A percentile compares a stretch with the other conserved stretches of the same genome.
Conservation (phyloP, 1,140 invertebrate genomes). For the Drosophila biarmipes region DNA sequence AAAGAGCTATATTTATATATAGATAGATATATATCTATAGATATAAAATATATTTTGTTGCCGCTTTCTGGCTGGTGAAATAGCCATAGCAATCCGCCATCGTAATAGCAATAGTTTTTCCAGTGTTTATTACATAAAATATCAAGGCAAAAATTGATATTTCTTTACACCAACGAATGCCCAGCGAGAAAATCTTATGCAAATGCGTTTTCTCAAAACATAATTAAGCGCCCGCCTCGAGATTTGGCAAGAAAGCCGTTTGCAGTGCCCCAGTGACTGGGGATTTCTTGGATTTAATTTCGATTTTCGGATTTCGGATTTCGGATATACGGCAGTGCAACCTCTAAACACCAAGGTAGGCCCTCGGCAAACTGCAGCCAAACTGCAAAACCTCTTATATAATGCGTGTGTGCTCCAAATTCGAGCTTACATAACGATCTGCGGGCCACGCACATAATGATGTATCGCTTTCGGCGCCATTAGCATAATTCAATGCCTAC, state of each 20-base stretch:
- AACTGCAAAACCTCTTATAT: slow-evolving; percentile 49
- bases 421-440: slow-evolving; percentile 47
- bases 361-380: slow-evolving; percentile 27
- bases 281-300: slow-evolving; percentile 36
- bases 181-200: slow-evolving; percentile 44
- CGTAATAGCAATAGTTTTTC: slow-evolving; percentile 66
- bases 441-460: slow-evolving; percentile 62
- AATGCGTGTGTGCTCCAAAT: slow-evolving; percentile 60
- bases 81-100: slow-evolving; percentile 35
- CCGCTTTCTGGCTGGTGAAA: slow-evolving; percentile 51
- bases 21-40: slow-evolving; percentile 29
- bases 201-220: slow-evolving; percentile 53
- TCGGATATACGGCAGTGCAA: slow-evolving; percentile 36
- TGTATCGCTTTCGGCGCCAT: slow-evolving; percentile 58
- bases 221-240: slow-evolving; percentile 49
- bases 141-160: slow-evolving; percentile 23
- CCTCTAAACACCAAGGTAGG: slow-evolving; percentile 41
- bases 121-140: slow-evolving; percentile 67
- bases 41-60: slow-evolving; percentile 41
- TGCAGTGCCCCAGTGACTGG: slow-evolving; percentile 29
- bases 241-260: slow-evolving; percentile 55
- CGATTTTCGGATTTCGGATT: slow-evolving; percentile 36
- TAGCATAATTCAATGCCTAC: slow-evolving; percentile 71
- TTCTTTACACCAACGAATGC: slow-evolving; percentile 10
- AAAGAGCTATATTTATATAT: slow-evolving; percentile 75